Base-by-base conservation (phyloP, 2,113 vertebrate genomes). In the Dasyornis broadbenti region DNA sequence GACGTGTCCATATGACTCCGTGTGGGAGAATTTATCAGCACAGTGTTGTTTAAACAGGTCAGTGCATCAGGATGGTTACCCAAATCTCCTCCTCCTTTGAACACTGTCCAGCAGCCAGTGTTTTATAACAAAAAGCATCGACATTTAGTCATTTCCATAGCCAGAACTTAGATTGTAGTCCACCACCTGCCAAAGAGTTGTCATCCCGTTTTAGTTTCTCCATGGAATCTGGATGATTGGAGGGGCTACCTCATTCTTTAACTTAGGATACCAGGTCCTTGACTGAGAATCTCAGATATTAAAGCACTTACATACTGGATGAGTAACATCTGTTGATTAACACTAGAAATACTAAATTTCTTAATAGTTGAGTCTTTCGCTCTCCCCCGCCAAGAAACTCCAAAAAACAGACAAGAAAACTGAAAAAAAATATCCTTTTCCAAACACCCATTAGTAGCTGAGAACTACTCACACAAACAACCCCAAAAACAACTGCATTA, bases 91-190 rank as follows among this genome's bases (percentile, higher is more conserved):
- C 69, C 65, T 77, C n/a, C 45, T 81, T 11, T 44, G 59, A 68
- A 39, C 60, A 26, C 11, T 7, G 56, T 6, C 60, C 79, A 69
- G 69, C 65, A 87, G 61, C n/a, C 7, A 3, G 31, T 14, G 44
- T 59, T 71, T 20, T 14, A 19, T 2, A 63, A 50, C 50, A 81
- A 77, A 60, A 18, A 4, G 1, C 68, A 53, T 11, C 0, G 0
- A 42, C 18, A 27, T 52, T 45, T 5, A 53, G 50, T 22, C 30
- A 33, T 30, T 65, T 65, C 54, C 56, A 87, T 1, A 75, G 81
- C 35, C 49, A 79, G 40, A 75, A 53, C 28, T 42, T 24, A 28
- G 27, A n/a, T 7, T 50, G 40, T 9, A 79, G 63, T 56, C 33
- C 35, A 13, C 11, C 28, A 26, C 15, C 50, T 22, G 42, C 28